A percentile compares a stretch with the other conserved stretches of the same genome.
phyloP scores from a whole-genome alignment of 2,113 vertebrate species.

The Cyanoderma ruficeps region DNA sequence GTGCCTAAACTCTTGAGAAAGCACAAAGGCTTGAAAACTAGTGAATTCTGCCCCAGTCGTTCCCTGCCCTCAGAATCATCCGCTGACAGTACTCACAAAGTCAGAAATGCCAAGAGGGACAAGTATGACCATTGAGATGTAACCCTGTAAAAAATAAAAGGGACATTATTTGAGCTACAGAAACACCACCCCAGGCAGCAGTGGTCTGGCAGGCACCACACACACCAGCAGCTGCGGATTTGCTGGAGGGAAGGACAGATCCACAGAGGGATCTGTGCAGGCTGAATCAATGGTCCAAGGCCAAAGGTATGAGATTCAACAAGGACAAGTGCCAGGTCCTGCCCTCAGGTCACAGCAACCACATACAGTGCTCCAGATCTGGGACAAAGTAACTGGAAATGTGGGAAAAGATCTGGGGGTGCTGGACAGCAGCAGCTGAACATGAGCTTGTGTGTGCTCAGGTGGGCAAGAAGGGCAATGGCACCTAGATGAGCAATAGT shows the following conservation, averaged over 20 bases:
- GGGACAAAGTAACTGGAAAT: not conserved
- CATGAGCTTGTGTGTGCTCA: not conserved
- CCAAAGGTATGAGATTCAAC: not conserved
- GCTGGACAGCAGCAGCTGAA: not conserved
- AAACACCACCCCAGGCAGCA: not conserved
- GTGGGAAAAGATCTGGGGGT: not conserved
- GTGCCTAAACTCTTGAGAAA: not conserved
- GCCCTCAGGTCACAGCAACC: not conserved
- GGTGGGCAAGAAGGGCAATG: not conserved
- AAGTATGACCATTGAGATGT: not conserved
- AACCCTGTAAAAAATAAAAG: not conserved
- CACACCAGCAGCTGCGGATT: not conserved
- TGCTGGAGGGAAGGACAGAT: not conserved
- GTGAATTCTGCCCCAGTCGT: not conserved
- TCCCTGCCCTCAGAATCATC: not conserved
- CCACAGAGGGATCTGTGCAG: not conserved
- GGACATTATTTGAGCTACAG: not conserved
- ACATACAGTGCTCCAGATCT: not conserved
- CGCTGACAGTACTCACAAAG: not conserved
- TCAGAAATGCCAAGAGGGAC: not conserved
- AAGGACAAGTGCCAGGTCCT: not conserved
- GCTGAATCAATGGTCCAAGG: not conserved
- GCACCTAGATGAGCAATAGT: not conserved
- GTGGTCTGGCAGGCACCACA: not conserved
- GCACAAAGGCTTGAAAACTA: not conserved